Percentiles rank a stretch among this genome's conserved stretches.
Conservation (phyloP, 1,140 invertebrate species). For the Drosophila serrata region DNA sequence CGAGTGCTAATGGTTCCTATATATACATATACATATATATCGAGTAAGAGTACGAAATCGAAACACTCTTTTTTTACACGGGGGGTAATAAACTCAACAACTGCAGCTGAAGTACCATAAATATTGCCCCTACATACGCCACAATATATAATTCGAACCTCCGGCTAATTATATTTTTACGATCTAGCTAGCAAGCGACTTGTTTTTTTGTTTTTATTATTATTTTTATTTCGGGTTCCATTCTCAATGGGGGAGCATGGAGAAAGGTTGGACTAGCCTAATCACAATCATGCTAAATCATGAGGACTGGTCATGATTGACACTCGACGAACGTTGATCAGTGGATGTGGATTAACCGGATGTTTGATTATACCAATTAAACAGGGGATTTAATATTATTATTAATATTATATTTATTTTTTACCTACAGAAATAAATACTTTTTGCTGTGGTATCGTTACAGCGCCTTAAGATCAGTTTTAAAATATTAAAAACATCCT, state of each 20-base stretch:
- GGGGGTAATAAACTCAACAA: conserved; percentile 63
- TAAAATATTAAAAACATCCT: no score
- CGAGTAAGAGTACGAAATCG: conserved; percentile 22
- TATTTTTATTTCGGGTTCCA: conserved; percentile 2
- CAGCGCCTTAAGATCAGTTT: no score
- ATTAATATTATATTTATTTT: background rate
- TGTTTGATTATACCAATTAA: background rate
- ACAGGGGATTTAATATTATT: background rate
- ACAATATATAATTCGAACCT: conserved; percentile 7
- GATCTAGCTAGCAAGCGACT: conserved; percentile 21
- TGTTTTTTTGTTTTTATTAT: conserved; percentile 25
- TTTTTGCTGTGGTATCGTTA: no score
- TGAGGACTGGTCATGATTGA: conserved; percentile 39
- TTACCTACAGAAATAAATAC: background rate
- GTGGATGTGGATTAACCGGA: background rate
- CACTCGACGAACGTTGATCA: background rate
- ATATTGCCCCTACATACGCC: conserved; percentile 44
- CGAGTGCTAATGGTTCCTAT: conserved; percentile 36
- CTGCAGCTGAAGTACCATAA: conserved; percentile 74
- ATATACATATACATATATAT: conserved; percentile 30
- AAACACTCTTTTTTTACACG: conserved; percentile 53
- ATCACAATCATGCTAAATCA: conserved; percentile 26
- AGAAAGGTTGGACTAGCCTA: conserved; percentile 3
- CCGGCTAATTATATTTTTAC: conserved; percentile 44
- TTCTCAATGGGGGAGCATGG: conserved; percentile 13